phyloP scores from a whole-genome alignment of 2,888 invertebrate genomes.

The Machimus atricapillus region DNA sequence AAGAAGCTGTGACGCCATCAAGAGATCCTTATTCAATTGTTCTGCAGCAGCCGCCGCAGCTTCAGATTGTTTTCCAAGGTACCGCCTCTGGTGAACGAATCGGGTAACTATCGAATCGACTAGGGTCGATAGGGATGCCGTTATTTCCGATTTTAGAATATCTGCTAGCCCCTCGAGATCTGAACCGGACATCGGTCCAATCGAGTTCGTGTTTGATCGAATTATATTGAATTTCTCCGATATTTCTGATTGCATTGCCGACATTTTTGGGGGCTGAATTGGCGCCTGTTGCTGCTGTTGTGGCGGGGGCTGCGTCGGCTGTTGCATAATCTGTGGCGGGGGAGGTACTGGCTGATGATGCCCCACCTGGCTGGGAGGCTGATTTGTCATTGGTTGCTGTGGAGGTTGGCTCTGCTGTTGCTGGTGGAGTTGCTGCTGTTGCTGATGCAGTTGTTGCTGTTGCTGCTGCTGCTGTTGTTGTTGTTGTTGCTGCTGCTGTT shows the following conservation, averaged over 20 bases:
- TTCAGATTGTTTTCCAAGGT: constrained; percentile 78
- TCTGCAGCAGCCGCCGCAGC: constrained; percentile 82
- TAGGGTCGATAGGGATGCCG: constrained; percentile 80
- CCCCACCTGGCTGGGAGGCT: constrained; percentile 52
- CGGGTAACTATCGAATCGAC: constrained; percentile 89
- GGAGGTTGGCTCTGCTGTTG: constrained; percentile 65
- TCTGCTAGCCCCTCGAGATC: constrained; percentile 91
- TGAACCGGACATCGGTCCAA: constrained; percentile 74
- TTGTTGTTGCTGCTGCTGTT: constrained; percentile 62
- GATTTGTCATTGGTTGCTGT: constrained; percentile 62
- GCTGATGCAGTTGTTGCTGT: constrained; percentile 59
- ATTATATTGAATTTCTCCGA: constrained; percentile 81
- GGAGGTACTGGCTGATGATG: constrained; percentile 56
- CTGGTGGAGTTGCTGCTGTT: constrained; percentile 64
- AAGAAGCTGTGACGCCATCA: constrained; percentile 81
- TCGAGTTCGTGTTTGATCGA: constrained; percentile 72
- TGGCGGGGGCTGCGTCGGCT: constrained; percentile 52
- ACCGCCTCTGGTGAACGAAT: constrained; percentile 81
- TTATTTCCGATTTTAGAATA: constrained; percentile 88
- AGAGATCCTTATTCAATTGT: constrained; percentile 82
- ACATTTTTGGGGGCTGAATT: constrained; percentile 54
- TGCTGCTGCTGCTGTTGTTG: constrained; percentile 63
- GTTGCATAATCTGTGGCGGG: constrained; percentile 58
- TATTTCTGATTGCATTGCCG: constrained; percentile 71
- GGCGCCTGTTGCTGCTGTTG: constrained; percentile 55